Evolutionary conservation across 2,888 invertebrate species (phyloP), one percentile per base, ranked within the genome.

Genomic region (Icerya purchasi): DNA sequence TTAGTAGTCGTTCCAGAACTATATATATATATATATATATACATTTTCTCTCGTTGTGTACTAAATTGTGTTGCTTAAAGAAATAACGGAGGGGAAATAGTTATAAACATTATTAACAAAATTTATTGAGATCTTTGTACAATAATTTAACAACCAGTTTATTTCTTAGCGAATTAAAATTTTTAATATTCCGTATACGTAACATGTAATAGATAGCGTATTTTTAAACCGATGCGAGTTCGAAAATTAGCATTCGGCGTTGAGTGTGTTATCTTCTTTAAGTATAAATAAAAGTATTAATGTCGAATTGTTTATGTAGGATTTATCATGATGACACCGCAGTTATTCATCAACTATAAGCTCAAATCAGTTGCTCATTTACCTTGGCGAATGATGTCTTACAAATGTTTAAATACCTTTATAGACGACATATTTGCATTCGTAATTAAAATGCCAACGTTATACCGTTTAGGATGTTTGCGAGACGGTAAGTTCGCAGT

Each of bases 301-400:
- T n/a, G n/a, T n/a, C n/a, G n/a, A n/a, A n/a, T n/a, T 54, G 18
- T 49, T 65, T 61, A 65, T 67, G 14, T 68, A 78, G 94, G 98
- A 62, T 98, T 98, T 72, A 99, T 99, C 61, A 93, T 97, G 90
- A 98, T 98, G 97, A 98, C 97, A n/a, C 98, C 98, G 3, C 98
- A 98, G 73, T 75, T 99, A 63, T 98, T 98, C 71, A 99, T 98
- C 67, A 99, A 99, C 75, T 98, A 99, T 75, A 98, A 98, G 73
- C 73, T 99, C 67, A 96, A 99, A 71, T 97, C 96, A 20, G 97
- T 98, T 1, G 98, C 98, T 10, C 98, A 98, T 75, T 77, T 99
- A 67, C 98, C 98, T 2, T 99, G 98, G 98, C 80, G 98, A 62
- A 98, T 98, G 97, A 83, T 98, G 81, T 94, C 96, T 10, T 99